phyloP scores from a whole-genome alignment of 2,113 vertebrate genomes.

The Mesembrinibis cayennensis region DNA sequence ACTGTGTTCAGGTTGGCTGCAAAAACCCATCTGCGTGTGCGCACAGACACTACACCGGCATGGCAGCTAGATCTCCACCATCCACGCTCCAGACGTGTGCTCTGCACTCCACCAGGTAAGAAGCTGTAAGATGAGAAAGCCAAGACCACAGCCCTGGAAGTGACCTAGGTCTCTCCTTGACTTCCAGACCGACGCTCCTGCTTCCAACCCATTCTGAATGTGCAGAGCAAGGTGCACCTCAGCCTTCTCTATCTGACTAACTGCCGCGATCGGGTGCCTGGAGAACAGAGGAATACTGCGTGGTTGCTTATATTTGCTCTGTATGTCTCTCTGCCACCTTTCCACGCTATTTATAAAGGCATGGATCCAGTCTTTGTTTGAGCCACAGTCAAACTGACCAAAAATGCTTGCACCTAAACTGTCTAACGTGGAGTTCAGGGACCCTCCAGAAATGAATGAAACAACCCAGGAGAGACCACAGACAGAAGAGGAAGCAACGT shows the following conservation, averaged over 20 bases:
- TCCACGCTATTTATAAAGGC: neutral
- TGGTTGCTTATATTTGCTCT: neutral
- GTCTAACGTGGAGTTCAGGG: neutral
- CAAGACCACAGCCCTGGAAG: neutral
- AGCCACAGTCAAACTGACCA: neutral
- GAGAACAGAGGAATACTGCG: neutral
- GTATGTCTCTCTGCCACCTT: neutral
- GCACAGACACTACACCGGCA: neutral
- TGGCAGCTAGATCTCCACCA: neutral
- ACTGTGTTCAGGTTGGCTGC: neutral
- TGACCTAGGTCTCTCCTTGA: neutral
- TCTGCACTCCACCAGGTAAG: neutral
- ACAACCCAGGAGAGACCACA: neutral
- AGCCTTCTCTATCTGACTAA: neutral
- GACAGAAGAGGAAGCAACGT: neutral
- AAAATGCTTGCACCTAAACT: neutral
- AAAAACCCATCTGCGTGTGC: neutral
- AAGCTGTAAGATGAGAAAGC: neutral
- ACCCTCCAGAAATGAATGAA: neutral
- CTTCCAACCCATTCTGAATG: neutral
- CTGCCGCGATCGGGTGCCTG: no score
- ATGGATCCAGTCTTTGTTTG: neutral
- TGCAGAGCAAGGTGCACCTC: neutral
- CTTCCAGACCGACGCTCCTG: neutral
- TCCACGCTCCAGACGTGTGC: neutral